Evolutionary conservation across 2,797 vertebrate genomes (phyloP), one percentile per base, ranked within the genome.

Genomic region (Hippopotamyrus pictus): DNA sequence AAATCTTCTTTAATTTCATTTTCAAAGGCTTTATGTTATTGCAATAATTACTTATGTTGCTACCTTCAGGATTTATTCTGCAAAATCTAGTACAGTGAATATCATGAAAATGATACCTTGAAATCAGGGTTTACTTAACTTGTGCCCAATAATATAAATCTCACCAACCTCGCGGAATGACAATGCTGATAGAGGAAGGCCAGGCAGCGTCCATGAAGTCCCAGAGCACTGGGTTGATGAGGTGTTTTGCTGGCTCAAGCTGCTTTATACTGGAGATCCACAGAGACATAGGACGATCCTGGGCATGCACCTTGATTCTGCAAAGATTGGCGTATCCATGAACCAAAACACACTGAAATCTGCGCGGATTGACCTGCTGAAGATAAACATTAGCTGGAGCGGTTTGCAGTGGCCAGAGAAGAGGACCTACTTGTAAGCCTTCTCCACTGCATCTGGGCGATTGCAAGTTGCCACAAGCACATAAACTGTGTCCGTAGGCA

Each of bases 121-220:
- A 79, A 44, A 44, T 79, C 37, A 79, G 33, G 17, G 37, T 79
- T 79, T 44, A 79, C 2, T 50, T 48, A 22, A 82, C 76, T 29
- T 48, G n/a, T 46, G 44, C 41, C 41, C 19, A 44, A 11, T 19
- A 48, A 48, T 83, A 46, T 84, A 50, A 11, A 19, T 33, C 19
- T 8, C 82, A 88, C 92, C 91, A 89, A 98, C 97, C 97, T 96
- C 97, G 96, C 84, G 96, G 96, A 92, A 98, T 95, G 48, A 98
- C 97, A 94, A 98, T 92, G 92, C 97, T 98, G 50, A 98, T 97
- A 1, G 97, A 97, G 73, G 97, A 98, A 0, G 97, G 97, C 97
- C 97, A 98, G 0, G 97, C 96, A 53, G 96, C 96, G 90, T 96
- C 94, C 97, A 98, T 98, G 91, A 98, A 97, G 92, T 98, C 97